Conservation (phyloP, 1,140 invertebrate species). For the Drosophila triauraria region DNA sequence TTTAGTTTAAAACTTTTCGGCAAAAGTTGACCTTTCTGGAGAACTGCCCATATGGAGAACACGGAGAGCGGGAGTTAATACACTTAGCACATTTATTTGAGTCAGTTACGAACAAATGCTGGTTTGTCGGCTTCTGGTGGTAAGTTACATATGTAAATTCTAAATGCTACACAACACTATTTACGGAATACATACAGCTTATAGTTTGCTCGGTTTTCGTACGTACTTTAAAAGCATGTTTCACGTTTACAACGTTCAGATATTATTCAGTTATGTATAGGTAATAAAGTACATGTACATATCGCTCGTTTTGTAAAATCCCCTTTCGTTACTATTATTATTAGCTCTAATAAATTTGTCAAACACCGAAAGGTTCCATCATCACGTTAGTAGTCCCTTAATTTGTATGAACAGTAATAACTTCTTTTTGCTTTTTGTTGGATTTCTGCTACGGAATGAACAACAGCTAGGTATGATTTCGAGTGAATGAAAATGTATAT, state of each 20-base stretch:
- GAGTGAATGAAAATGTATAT: conserved; percentile 48
- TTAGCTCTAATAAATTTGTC: conserved; percentile 59
- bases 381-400: conserved; percentile 64
- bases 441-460: conserved; percentile 65
- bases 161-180: conserved; percentile 77
- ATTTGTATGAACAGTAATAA: conserved; percentile 53
- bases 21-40: no score
- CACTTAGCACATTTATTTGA: conserved; percentile 71
- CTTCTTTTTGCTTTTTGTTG: conserved; percentile 43
- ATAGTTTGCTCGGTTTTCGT: conserved; percentile 11
- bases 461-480: conserved; percentile 58
- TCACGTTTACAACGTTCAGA: conserved; percentile 62
- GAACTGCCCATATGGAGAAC: no score
- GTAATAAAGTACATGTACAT: conserved; percentile 73
- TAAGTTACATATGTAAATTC: conserved; percentile 61
- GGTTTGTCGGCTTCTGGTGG: conserved; percentile 52
- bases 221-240: conserved; percentile 64
- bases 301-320: conserved; percentile 69
- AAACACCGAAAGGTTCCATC: conserved; percentile 73
- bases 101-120: conserved; percentile 62
- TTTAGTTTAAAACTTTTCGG: no score
- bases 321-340: conserved; percentile 23
- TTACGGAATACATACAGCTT: conserved; percentile 46
- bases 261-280: conserved; percentile 43
- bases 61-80: conserved; percentile 1